Evolutionary conservation across 2,888 invertebrate genomes (phyloP), one percentile per base, ranked within the genome.

Genomic region (Pyrrhosoma nymphula): DNA sequence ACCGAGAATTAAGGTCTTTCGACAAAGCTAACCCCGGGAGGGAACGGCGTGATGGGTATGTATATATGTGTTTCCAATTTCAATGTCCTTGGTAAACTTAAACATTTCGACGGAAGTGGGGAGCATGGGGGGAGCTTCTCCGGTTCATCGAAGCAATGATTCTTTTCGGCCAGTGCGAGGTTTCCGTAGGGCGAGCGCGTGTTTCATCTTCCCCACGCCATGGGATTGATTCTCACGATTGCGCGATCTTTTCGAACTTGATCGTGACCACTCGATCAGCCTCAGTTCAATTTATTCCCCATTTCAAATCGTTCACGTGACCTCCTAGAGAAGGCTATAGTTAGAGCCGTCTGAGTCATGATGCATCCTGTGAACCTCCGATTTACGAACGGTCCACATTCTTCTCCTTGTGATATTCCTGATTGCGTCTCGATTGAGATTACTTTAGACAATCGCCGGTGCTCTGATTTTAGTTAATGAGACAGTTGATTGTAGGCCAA

Each of bases 241-340:
- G 35, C 18, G 8, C 35, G 26, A 35, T 82, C 82, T 82, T n/a
- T 30, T 82, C 82, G 82, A 82, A 82, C 82, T 82, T 82, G 35
- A 82, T 82, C 82, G 82, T 82, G 82, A 82, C 82, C 35, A 82
- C 35, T 82, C 30, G 82, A 82, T 82, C 82, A 82, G 14, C 35
- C 82, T 82, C 16, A 35, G 82, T 35, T 82, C 82, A 82, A 35
- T 82, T 82, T 35, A 35, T 35, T 82, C 30, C 18, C 82, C 82
- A 26, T 35, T 82, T 82, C 69, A 35, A 82, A 82, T 82, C 82
- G n/a, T 35, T 18, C 16, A 18, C 35, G 82, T 82, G 82, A 82
- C 35, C 82, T 82, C 82, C 3, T 14, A 35, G 30, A 35, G 82
- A 82, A 35, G 82, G 82, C 30, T 82, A 35, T 82, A 82, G 82